Conservation (phyloP, 1,140 invertebrate species). For the Rhagoletis pomonella region DNA sequence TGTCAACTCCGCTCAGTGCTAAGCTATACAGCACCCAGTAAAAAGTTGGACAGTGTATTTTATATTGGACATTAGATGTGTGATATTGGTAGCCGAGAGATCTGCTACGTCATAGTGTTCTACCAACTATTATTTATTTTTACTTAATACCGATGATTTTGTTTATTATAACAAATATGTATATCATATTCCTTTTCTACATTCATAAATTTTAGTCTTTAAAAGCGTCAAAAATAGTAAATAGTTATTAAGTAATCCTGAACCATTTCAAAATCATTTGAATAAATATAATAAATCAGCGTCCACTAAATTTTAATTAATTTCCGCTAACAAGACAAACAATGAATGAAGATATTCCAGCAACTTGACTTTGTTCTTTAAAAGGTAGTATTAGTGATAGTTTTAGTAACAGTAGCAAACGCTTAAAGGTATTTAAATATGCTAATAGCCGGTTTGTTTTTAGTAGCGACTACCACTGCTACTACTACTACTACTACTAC, state of each 20-base stretch:
- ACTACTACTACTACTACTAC: too few relatives aligned
- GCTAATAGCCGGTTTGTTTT: not conserved
- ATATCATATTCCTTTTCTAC: too few relatives aligned
- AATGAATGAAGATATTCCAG: not conserved
- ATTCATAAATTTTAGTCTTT: too few relatives aligned
- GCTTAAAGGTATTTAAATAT: not conserved
- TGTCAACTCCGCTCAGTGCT: too few relatives aligned
- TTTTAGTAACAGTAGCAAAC: not conserved
- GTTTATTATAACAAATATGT: too few relatives aligned
- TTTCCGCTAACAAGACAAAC: not conserved
- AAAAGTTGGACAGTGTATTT: too few relatives aligned
- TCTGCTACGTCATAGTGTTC: too few relatives aligned
- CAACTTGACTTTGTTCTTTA: not conserved
- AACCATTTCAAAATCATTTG: not conserved
- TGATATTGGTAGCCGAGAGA: too few relatives aligned
- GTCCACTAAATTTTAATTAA: not conserved
- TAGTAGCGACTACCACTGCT: not conserved
- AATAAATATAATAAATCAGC: slow-evolving; percentile 31
- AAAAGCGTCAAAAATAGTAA: not conserved
- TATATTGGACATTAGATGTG: too few relatives aligned
- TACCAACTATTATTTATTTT: too few relatives aligned
- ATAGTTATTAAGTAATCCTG: not conserved
- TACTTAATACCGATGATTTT: too few relatives aligned
- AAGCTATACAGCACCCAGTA: too few relatives aligned
- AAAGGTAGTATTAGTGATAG: not conserved